A percentile compares a stretch with the other conserved stretches of the same genome.
Evolutionary conservation across 2,113 vertebrate species (phyloP).

Genomic region (Lepisosteus osseus): DNA sequence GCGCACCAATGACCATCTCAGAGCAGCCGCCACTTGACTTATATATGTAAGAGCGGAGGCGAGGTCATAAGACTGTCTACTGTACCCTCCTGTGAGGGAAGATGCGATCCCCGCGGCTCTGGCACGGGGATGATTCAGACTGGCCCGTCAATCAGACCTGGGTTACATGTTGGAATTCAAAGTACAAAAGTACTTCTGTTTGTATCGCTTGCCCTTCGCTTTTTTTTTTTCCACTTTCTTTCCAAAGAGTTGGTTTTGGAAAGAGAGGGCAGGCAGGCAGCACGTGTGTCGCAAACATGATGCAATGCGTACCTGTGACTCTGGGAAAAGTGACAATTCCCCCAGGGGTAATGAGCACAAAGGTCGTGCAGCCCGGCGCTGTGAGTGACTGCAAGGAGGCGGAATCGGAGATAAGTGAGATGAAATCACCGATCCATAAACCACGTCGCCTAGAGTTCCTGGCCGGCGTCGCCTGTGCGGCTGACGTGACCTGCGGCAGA

Average conservation of each 20-base stretch:
- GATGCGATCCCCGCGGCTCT: too few relatives aligned
- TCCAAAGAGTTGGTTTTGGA: slow-evolving; percentile 24
- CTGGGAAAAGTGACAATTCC: slow-evolving; percentile 18
- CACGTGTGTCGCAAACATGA: slow-evolving; percentile 34
- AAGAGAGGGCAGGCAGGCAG: slow-evolving; percentile 15
- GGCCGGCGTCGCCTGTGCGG: too few relatives aligned
- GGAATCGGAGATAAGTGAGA: too few relatives aligned
- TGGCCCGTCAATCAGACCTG: slow-evolving; percentile 6
- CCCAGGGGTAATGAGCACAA: too few relatives aligned
- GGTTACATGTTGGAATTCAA: slow-evolving; percentile 19
- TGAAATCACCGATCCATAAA: too few relatives aligned
- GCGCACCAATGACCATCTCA: slow-evolving; percentile 68
- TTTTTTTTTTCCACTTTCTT: slow-evolving; percentile 15
- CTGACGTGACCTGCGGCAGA: too few relatives aligned
- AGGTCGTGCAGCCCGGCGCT: too few relatives aligned
- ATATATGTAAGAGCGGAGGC: too few relatives aligned
- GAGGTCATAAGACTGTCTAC: too few relatives aligned
- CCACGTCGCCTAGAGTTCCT: too few relatives aligned
- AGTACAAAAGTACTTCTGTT: slow-evolving; percentile 37
- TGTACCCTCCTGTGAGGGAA: too few relatives aligned
- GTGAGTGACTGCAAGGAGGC: too few relatives aligned
- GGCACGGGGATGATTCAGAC: not conserved
- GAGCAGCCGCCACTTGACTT: slow-evolving; percentile 21
- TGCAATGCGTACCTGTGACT: slow-evolving; percentile 29
- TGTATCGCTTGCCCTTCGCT: slow-evolving; percentile 34